phyloP scores from a whole-genome alignment of 2,888 invertebrate species.

The Opisthograptis luteolata region DNA sequence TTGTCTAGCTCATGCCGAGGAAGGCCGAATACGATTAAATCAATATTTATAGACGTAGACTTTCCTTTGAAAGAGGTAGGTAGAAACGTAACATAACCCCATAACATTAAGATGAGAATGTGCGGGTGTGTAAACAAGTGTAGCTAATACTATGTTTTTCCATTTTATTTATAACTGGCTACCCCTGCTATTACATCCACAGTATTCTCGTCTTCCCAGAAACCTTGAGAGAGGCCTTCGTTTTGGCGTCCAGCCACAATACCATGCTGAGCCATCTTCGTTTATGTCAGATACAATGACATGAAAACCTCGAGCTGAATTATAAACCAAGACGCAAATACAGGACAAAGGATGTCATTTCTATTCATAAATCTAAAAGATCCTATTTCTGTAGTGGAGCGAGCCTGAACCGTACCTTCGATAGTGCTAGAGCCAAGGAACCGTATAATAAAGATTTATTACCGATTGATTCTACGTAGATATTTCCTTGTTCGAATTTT shows the following conservation, averaged over 20 bases:
- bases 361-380: constrained; percentile 29
- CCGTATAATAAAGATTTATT: constrained; percentile 38
- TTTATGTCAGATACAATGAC: constrained; percentile 1
- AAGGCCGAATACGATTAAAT: constrained; percentile 24
- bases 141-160: background rate
- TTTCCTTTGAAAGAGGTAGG: constrained; percentile 18
- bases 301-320: background rate
- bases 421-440: constrained; percentile 32
- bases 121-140: background rate
- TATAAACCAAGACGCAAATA: constrained; percentile 21
- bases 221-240: too few species aligned
- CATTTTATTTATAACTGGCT: background rate
- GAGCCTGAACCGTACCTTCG: constrained; percentile 20
- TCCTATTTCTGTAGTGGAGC: constrained; percentile 17
- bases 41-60: constrained; percentile 17
- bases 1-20: constrained; percentile 30
- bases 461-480: constrained; percentile 31
- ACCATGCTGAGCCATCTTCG: too few species aligned
- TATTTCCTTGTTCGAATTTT: constrained; percentile 32
- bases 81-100: too few species aligned
- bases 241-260: too few species aligned
- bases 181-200: too few species aligned
- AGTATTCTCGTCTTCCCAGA: too few species aligned
- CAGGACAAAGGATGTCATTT: constrained; percentile 25
- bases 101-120: constrained; percentile 13